Evolutionary conservation across 1,140 invertebrate genomes (phyloP).

Genomic region (Magallana angulata): DNA sequence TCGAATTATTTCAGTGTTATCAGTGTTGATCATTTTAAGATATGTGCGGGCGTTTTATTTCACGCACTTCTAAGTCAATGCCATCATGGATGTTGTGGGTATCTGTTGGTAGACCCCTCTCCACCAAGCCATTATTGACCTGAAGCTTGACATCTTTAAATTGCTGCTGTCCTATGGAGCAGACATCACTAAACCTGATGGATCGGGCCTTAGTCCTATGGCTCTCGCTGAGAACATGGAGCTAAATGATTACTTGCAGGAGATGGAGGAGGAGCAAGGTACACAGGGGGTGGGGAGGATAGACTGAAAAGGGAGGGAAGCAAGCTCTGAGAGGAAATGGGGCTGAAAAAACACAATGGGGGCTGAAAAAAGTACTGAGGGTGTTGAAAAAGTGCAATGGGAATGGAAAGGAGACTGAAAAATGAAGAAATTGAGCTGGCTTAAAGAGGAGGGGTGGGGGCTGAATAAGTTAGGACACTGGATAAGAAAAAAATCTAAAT

Average conservation of each 20-base stretch:
- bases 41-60: not conserved
- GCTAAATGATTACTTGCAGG: slow-evolving; percentile 50
- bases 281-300: not conserved
- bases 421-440: too few relatives aligned
- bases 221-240: slow-evolving; percentile 63
- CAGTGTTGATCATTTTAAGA: too few relatives aligned
- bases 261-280: slow-evolving; percentile 69
- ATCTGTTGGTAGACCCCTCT: slow-evolving; percentile 83
- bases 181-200: slow-evolving; percentile 82
- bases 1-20: too few relatives aligned
- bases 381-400: too few relatives aligned
- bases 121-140: slow-evolving; percentile 89
- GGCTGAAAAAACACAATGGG: too few relatives aligned
- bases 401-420: too few relatives aligned
- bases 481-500: too few relatives aligned
- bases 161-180: slow-evolving; percentile 83
- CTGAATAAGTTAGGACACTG: too few relatives aligned
- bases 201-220: slow-evolving; percentile 74
- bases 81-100: not conserved
- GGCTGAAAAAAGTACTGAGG: too few relatives aligned
- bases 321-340: too few relatives aligned
- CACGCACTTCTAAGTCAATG: not conserved
- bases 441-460: too few relatives aligned
- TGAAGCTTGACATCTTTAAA: slow-evolving; percentile 87
- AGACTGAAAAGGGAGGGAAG: not conserved